Percentiles rank a stretch among this genome's conserved stretches.
Evolutionary conservation across 1,140 invertebrate species (phyloP).

Genomic region (Diabrotica undecimpunctata): DNA sequence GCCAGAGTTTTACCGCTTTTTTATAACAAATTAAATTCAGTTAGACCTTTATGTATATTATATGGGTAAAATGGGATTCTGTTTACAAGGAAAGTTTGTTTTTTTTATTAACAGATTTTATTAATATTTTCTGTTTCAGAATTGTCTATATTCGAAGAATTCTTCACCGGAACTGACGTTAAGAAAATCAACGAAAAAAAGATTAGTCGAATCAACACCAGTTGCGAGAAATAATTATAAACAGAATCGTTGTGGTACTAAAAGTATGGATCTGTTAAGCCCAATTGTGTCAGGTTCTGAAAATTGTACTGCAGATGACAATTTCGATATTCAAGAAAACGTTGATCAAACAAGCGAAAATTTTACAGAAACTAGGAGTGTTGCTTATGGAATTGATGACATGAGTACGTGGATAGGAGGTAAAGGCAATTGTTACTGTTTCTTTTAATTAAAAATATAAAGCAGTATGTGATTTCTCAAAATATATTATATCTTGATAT

Average conservation of each 20-base stretch:
- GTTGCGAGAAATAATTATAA: constrained; percentile 30
- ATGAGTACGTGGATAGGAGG: constrained; percentile 56
- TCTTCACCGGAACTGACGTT: constrained; percentile 17
- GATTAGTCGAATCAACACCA: constrained; percentile 41
- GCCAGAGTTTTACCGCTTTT: too few species aligned
- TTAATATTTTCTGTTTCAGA: background rate
- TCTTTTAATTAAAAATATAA: background rate
- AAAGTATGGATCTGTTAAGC: constrained; percentile 48
- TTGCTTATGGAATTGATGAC: constrained; percentile 55
- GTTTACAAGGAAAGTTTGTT: too few species aligned
- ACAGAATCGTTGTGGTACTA: constrained; percentile 6
- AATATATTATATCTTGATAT: too few species aligned
- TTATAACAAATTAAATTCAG: too few species aligned
- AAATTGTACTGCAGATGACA: constrained; percentile 7
- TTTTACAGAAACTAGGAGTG: constrained; percentile 20
- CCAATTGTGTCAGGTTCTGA: constrained; percentile 49
- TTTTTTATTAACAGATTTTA: too few species aligned
- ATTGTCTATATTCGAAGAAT: constrained; percentile 22
- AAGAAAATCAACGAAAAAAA: constrained; percentile 8
- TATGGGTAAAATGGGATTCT: too few species aligned
- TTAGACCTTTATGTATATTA: too few species aligned
- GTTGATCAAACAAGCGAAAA: background rate
- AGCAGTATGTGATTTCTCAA: too few species aligned
- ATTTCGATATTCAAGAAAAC: background rate
- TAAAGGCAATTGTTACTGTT: constrained; percentile 24